These are phyloP conservation scores for Rhyacophila brunnea DNA, from an alignment of 1,140 invertebrate species.

Conservation along the genomic window DNA sequence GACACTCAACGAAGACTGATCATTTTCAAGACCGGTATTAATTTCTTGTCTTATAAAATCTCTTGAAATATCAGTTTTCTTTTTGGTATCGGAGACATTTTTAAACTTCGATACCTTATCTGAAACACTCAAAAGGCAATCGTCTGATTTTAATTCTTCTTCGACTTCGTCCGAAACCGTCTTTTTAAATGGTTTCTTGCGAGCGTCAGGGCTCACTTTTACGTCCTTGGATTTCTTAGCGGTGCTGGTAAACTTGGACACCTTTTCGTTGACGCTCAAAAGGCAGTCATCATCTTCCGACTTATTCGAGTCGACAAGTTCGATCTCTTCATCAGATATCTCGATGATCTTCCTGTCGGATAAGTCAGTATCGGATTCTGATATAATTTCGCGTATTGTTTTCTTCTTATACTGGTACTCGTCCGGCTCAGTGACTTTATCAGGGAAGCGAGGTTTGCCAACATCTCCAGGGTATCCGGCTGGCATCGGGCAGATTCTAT, in stretches of 20 bases:
- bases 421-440: constrained; percentile 69
- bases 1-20: constrained; percentile 64
- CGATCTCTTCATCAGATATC: constrained; percentile 52
- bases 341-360: constrained; percentile 51
- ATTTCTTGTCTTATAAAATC: constrained; percentile 44
- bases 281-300: constrained; percentile 46
- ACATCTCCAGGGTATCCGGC: constrained; percentile 57
- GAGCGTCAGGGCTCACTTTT: constrained; percentile 40
- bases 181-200: constrained; percentile 43
- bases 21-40: constrained; percentile 55
- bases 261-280: constrained; percentile 56
- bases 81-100: constrained; percentile 46
- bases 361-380: constrained; percentile 50
- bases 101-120: constrained; percentile 63
- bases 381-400: constrained; percentile 42
- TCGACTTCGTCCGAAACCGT: constrained; percentile 42
- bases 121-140: constrained; percentile 59
- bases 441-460: constrained; percentile 66
- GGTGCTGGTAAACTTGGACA: constrained; percentile 51
- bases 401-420: constrained; percentile 52
- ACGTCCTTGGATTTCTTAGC: constrained; percentile 39
- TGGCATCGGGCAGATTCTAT: constrained; percentile 64
- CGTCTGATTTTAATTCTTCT: constrained; percentile 47
- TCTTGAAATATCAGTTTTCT: constrained; percentile 42
- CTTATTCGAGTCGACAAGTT: constrained; percentile 42